A percentile compares a stretch with the other conserved stretches of the same genome.
phyloP scores from a whole-genome alignment of 2,797 vertebrate genomes.

The Valencia hispanica region DNA sequence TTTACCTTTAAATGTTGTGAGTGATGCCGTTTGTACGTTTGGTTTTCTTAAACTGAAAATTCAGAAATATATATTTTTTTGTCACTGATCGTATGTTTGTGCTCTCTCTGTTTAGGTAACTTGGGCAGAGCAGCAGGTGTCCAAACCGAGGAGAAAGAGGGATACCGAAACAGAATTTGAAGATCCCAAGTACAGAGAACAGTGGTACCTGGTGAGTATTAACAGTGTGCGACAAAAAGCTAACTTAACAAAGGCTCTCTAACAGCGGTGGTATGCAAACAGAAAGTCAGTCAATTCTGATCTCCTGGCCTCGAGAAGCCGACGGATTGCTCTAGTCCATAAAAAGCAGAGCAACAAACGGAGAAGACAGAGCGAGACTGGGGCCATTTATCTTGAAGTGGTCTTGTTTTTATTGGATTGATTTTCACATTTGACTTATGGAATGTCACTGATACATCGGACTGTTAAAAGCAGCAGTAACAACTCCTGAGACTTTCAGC shows the following conservation, averaged over 20 bases:
- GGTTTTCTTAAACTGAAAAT: neutral
- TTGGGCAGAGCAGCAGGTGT: conserved; percentile 95
- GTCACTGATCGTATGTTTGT: conserved; percentile 23
- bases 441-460: conserved; percentile 56
- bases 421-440: conserved; percentile 64
- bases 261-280: neutral
- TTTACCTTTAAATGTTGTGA: neutral
- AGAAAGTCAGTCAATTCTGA: conserved; percentile 12
- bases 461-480: conserved; percentile 58
- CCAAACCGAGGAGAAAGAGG: conserved; percentile 89
- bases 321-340: conserved; percentile 23
- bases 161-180: conserved; percentile 86
- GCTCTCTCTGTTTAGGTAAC: conserved; percentile 79
- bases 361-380: conserved; percentile 19
- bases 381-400: conserved; percentile 40
- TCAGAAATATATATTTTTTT: neutral
- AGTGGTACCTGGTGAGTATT: conserved; percentile 96
- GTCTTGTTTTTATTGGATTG: conserved; percentile 59
- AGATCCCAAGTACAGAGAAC: conserved; percentile 92
- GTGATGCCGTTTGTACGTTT: neutral
- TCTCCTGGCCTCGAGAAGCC: conserved; percentile 4
- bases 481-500: conserved; percentile 51
- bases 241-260: neutral
- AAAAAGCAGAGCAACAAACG: conserved; percentile 16
- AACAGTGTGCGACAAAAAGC: neutral